These are phyloP conservation scores for Lipotes vexillifer DNA, from an alignment of 2,113 vertebrate species.

Conservation along the genomic window DNA sequence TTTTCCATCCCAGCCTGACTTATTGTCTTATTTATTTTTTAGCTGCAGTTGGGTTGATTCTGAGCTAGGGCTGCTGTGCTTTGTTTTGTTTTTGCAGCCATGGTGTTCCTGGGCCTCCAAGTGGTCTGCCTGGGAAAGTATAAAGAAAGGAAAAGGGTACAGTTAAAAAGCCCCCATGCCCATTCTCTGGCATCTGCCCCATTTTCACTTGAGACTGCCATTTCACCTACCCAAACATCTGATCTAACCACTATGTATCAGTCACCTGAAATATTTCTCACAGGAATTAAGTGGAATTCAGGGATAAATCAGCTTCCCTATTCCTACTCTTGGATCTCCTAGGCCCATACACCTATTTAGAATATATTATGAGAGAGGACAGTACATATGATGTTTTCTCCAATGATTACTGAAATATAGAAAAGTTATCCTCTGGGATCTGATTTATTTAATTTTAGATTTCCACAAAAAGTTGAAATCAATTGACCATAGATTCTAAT, in stretches of 20 bases:
- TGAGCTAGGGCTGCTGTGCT: background rate
- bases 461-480: background rate
- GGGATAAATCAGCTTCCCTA: background rate
- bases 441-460: background rate
- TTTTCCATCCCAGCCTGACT: background rate
- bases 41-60: background rate
- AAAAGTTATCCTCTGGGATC: background rate
- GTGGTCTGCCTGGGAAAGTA: background rate
- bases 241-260: background rate
- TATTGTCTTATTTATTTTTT: background rate
- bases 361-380: background rate
- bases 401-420: background rate
- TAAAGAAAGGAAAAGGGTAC: background rate
- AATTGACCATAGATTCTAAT: background rate
- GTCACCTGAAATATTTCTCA: background rate
- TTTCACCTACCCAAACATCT: background rate
- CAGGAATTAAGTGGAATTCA: background rate
- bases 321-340: background rate
- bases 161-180: background rate
- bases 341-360: background rate
- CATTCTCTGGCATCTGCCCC: background rate
- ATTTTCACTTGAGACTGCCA: background rate
- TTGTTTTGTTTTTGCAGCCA: background rate
- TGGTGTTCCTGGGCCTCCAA: background rate
- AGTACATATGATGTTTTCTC: background rate